phyloP scores from a whole-genome alignment of 2,113 vertebrate species.

The Misgurnus anguillicaudatus region DNA sequence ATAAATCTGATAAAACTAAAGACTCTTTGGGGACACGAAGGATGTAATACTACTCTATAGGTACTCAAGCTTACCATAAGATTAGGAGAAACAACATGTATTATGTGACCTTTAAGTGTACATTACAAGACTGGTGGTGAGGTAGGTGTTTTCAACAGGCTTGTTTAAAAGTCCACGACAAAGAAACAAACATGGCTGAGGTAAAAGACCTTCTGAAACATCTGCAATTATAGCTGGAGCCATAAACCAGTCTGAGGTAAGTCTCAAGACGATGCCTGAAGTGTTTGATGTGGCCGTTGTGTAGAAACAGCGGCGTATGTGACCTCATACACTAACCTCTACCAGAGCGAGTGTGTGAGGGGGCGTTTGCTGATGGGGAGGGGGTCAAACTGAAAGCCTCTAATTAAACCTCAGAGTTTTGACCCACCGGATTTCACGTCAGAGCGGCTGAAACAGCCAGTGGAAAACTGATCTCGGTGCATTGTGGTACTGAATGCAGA shows the following conservation, averaged over 20 bases:
- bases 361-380: constrained; percentile 25
- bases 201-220: constrained; percentile 26
- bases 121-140: neutral
- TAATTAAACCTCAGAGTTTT: constrained; percentile 35
- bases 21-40: too few species aligned
- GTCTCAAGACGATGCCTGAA: constrained; percentile 19
- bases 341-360: constrained; percentile 38
- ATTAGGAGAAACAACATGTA: too few species aligned
- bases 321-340: constrained; percentile 41
- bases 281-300: constrained; percentile 45
- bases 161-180: neutral
- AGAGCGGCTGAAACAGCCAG: constrained; percentile 8
- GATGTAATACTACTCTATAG: too few species aligned
- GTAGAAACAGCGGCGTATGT: constrained; percentile 6
- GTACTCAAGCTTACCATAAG: too few species aligned
- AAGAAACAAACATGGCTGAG: constrained; percentile 2
- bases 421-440: constrained; percentile 25
- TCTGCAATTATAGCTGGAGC: constrained; percentile 22
- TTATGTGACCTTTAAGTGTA: neutral
- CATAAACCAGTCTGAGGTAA: constrained; percentile 33
- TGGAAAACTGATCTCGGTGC: constrained; percentile 29
- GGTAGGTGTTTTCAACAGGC: neutral
- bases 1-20: too few species aligned
- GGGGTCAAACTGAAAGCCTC: constrained; percentile 27
- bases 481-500: constrained; percentile 36